Evolutionary conservation across 1,140 invertebrate genomes (phyloP), one percentile per base, ranked within the genome.

Genomic region (Oscheius sp.): DNA sequence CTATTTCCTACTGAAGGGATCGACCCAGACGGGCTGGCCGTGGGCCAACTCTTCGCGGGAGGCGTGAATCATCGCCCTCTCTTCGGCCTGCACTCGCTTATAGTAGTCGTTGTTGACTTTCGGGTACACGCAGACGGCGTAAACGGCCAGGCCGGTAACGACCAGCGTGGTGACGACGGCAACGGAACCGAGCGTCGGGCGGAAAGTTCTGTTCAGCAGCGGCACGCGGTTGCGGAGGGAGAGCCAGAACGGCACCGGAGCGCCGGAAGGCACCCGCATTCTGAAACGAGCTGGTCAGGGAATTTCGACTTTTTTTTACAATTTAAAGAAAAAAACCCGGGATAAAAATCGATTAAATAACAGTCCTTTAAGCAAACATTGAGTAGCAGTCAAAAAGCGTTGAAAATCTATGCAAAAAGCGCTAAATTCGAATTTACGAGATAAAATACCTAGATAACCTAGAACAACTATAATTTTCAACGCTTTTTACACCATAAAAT

Each of bases 71-170:
- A 62, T 3, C 2, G 75, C 69, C 32, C 75, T 52, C 61, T 74
- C 68, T 46, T 68, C 55, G 32, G 58, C 55, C 49, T 76, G 75
- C 2, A 49, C 70, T 18, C 75, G 46, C 45, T 76, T 68, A 52
- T 76, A 76, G 49, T 76, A 76, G n/a, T 76, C 72, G 20, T 71
- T 71, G 68, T 74, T 61, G 3, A 74, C n/a, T 49, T 76, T 68
- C 2, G 75, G 75, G 46, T 76, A 76, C 7, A 68, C 15, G 32
- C 52, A 66, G 1, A 76, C 75, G 18, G 75, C 71, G 35, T 35
- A 78, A 2, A 76, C 75, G n/a, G 64, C 75, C 36, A 20, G 28
- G 29, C 31, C 65, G 28, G 75, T 76, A 2, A 76, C 20, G 10
- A 66, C 7, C 4, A 77, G 74, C 13, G 71, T 74, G 2, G 65